Base-by-base conservation (phyloP, 2,113 vertebrate species). In the Pseudolaguvia tuberculata region DNA sequence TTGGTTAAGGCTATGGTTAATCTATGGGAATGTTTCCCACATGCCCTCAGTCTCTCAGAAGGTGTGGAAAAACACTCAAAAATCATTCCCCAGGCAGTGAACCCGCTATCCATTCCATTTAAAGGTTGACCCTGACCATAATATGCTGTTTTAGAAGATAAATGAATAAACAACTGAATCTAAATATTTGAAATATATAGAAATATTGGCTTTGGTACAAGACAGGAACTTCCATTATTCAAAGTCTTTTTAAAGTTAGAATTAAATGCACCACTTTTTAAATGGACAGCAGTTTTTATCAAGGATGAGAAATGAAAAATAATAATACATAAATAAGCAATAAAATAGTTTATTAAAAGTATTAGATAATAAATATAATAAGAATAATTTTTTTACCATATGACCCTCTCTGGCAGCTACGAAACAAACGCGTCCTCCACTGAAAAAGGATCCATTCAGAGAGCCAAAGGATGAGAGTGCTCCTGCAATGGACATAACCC, bases 341-440 rank as follows among this genome's bases (percentile, higher is more conserved):
- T n/a, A n/a, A n/a, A n/a, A n/a, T n/a, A n/a, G n/a, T n/a, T n/a
- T n/a, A n/a, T n/a, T n/a, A n/a, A n/a, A n/a, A n/a, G n/a, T n/a
- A n/a, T n/a, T n/a, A n/a, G n/a, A n/a, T n/a, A n/a, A n/a, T n/a
- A n/a, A n/a, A n/a, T n/a, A n/a, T n/a, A n/a, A n/a, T n/a, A n/a
- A n/a, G n/a, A n/a, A n/a, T n/a, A n/a, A n/a, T 20, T 20, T 57
- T 31, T 88, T 92, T 81, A 96, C 95, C 96, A 95, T 83, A 66
- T 95, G 94, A 18, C 94, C 94, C 80, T 96, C 94, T 69, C 94
- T 88, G 35, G 93, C 93, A 20, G 94, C 94, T 6, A 91, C 91
- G 23, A 92, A 94, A 82, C 93, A 95, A 70, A 94, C 75, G 0
- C 91, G 88, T 35, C 94, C 91, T 1, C 93, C 91, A 0, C 92